These are phyloP conservation scores for Philotrypesis tridentata DNA, from an alignment of 1,140 invertebrate species.

Conservation along the genomic window DNA sequence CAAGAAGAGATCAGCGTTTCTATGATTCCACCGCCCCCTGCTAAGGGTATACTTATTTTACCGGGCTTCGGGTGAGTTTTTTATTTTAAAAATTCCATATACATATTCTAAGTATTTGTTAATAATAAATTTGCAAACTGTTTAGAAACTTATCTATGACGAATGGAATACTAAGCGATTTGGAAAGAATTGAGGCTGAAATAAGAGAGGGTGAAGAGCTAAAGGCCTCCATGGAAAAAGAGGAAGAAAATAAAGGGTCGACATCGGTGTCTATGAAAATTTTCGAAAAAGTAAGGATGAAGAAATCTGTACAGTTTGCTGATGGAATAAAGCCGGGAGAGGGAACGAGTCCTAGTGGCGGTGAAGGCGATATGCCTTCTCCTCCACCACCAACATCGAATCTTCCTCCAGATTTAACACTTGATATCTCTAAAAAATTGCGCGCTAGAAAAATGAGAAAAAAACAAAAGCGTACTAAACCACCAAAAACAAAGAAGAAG, in stretches of 20 bases:
- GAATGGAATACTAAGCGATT: slow-evolving; percentile 61
- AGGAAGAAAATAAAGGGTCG: slow-evolving; percentile 48
- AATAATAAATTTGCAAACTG: slow-evolving; percentile 37
- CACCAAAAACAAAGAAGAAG: slow-evolving; percentile 73
- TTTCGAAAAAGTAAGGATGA: slow-evolving; percentile 52
- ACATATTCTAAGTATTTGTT: background rate
- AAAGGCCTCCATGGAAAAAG: slow-evolving; percentile 52
- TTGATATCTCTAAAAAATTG: slow-evolving; percentile 70
- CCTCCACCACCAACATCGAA: slow-evolving; percentile 75
- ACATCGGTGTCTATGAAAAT: slow-evolving; percentile 12
- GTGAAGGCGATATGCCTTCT: slow-evolving; percentile 78
- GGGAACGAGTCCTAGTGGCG: slow-evolving; percentile 78
- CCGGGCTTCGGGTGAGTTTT: slow-evolving; percentile 70
- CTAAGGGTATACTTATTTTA: slow-evolving; percentile 73
- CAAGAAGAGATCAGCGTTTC: slow-evolving; percentile 51
- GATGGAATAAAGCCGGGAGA: slow-evolving; percentile 80
- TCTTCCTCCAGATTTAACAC: slow-evolving; percentile 49
- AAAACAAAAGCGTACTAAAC: slow-evolving; percentile 69
- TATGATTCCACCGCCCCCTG: slow-evolving; percentile 63
- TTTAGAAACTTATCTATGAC: slow-evolving; percentile 56
- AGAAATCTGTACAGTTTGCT: slow-evolving; percentile 78
- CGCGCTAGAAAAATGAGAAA: slow-evolving; percentile 73
- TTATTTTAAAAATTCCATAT: slow-evolving; percentile 34
- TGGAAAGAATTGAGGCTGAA: slow-evolving; percentile 49
- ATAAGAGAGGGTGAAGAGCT: slow-evolving; percentile 52